Evolutionary conservation across 2,797 vertebrate genomes (phyloP).

Genomic region (Staurois parvus): DNA sequence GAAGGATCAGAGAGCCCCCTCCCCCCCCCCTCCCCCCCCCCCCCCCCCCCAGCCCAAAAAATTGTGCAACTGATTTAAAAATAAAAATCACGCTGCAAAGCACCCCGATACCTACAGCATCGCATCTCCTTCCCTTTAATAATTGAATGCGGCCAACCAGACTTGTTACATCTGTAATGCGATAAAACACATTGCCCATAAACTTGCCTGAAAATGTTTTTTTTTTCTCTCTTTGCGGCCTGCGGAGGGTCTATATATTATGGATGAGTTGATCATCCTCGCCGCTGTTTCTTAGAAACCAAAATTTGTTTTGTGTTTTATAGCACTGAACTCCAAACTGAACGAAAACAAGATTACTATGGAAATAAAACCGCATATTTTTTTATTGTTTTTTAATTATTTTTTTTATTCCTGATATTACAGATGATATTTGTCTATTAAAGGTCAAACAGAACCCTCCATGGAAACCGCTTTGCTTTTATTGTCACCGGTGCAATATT

Average conservation of each 20-base stretch:
- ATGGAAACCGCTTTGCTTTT: background rate
- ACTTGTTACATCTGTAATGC: background rate
- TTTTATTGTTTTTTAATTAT: background rate
- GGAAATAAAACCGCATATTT: conserved; percentile 33
- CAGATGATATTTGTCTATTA: conserved; percentile 33
- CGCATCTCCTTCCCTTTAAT: background rate
- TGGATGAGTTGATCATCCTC: conserved; percentile 23
- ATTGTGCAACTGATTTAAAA: background rate
- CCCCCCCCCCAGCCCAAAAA: background rate
- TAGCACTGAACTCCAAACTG: background rate
- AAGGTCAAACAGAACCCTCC: background rate
- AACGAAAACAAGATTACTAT: conserved; percentile 38
- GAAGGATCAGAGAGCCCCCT: background rate
- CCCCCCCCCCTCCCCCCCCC: background rate
- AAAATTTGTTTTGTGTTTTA: conserved; percentile 15
- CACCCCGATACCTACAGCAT: background rate
- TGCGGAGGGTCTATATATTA: conserved; percentile 26
- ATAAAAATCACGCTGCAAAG: background rate
- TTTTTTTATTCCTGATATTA: conserved; percentile 7
- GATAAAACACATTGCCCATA: conserved; percentile 29
- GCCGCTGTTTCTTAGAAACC: conserved; percentile 25
- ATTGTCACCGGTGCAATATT: background rate
- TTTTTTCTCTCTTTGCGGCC: background rate
- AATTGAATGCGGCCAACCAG: background rate
- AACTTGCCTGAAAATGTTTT: background rate